A percentile compares a stretch with the other conserved stretches of the same genome.
These are phyloP conservation scores for Halesus radiatus DNA, from an alignment of 1,140 invertebrate genomes.

Conservation along the genomic window DNA sequence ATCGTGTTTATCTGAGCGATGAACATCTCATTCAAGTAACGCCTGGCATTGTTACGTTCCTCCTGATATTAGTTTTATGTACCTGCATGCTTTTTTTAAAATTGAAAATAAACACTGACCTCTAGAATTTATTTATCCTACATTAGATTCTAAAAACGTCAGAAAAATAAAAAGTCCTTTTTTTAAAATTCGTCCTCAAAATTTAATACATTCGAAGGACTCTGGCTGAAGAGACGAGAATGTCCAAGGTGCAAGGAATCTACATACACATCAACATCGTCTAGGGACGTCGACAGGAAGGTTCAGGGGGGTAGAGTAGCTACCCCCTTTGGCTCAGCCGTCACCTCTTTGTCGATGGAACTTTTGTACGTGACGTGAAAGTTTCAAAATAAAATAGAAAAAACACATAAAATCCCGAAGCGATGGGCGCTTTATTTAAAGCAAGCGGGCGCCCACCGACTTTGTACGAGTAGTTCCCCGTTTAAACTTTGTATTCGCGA, in stretches of 20 bases:
- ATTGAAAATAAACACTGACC: too few relatives aligned
- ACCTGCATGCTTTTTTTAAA: too few relatives aligned
- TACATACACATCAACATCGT: conserved; percentile 1
- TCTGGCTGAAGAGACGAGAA: background rate
- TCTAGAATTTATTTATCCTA: too few relatives aligned
- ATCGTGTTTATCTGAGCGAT: background rate
- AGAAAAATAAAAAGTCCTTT: too few relatives aligned
- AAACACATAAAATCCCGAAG: conserved; percentile 31
- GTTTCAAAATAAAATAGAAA: conserved; percentile 36
- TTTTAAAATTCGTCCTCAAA: too few relatives aligned
- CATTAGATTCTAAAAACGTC: too few relatives aligned
- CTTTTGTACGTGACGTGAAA: conserved; percentile 43
- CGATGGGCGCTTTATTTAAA: conserved; percentile 38
- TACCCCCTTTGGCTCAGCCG: conserved; percentile 23
- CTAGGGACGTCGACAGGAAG: background rate
- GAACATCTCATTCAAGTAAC: background rate
- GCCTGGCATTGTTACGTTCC: too few relatives aligned
- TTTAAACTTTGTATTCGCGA: conserved; percentile 11
- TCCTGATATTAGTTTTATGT: too few relatives aligned
- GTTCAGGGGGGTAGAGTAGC: background rate
- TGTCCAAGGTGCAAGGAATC: background rate
- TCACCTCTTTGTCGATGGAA: conserved; percentile 44
- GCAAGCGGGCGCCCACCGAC: background rate
- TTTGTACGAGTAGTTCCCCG: conserved; percentile 1
- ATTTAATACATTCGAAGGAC: too few relatives aligned